Evolutionary conservation across 2,797 vertebrate species (phyloP), one percentile per base, ranked within the genome.

Genomic region (Schizopygopsis pylzovi): DNA sequence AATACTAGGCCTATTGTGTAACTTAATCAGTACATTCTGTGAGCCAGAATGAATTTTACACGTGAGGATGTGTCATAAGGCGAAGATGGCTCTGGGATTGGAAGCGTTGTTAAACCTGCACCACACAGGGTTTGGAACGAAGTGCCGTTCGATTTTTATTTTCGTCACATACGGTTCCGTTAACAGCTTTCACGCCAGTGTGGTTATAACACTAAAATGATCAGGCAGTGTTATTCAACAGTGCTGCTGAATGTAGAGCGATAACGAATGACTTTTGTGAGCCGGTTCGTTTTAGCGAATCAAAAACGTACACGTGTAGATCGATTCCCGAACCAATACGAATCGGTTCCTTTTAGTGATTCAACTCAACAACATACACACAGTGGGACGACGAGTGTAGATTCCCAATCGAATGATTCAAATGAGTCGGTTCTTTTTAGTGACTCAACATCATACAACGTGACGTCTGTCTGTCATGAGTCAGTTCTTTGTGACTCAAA

Each of bases 31-130:
- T 45, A 63, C 56, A 63, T 79, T 79, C 39, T 63, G 76, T 61
- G 56, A 45, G 41, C 39, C 73, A 75, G 28, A 87, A 82, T 71
- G 72, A 25, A 63, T 45, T 71, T 81, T 43, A 54, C 49, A 76
- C 61, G 84, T 43, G 72, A 63, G 75, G 52, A 65, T 75, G 9
- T 45, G 43, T 79, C 52, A 52, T 68, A 33, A 59, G 25, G 39
- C 33, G 22, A 85, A 39, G 18, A 47, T 45, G 15, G 13, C 10
- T 54, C 10, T 63, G 16, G 75, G 68, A 39, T 65, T 75, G 45
- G 20, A 45, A 43, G 41, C 54, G 61, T 20, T 4, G 39, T 43
- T 28, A n/a, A 47, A 68, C 25, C 25, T 68, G 71, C 71, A 49
- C 45, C 56, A 52, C 37, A 16, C 59, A 76, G 70, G 22, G 22